A percentile compares a stretch with the other conserved stretches of the same genome.
Evolutionary conservation across 2,888 invertebrate species (phyloP).

Genomic region (Pseudanteris insignis): DNA sequence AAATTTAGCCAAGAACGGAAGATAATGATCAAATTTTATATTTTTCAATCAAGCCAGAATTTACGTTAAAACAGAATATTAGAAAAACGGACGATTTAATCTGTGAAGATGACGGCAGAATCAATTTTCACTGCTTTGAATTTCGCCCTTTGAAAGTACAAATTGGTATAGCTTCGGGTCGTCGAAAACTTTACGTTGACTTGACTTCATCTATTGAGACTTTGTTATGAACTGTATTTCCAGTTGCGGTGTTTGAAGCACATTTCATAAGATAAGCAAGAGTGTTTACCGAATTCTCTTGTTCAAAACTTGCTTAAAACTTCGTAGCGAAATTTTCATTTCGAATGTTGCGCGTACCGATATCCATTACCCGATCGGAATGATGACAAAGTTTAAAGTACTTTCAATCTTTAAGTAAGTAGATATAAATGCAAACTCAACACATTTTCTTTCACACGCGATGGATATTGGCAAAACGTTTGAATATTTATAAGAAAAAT

Average conservation of each 20-base stretch:
- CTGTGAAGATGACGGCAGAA: slow-evolving; percentile 16
- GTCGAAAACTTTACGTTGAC: slow-evolving; percentile 27
- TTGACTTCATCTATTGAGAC: slow-evolving; percentile 33
- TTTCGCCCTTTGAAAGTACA: slow-evolving; percentile 21
- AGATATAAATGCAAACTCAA: no score
- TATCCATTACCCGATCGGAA: slow-evolving; percentile 25
- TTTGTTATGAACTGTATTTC: slow-evolving; percentile 39
- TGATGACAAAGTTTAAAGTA: slow-evolving; percentile 22
- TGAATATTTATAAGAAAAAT: slow-evolving; percentile 13
- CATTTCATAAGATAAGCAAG: slow-evolving; percentile 34
- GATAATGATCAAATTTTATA: no score
- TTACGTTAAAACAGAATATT: neutral
- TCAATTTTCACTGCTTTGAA: slow-evolving; percentile 32
- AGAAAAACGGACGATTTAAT: slow-evolving; percentile 5
- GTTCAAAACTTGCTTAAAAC: slow-evolving; percentile 24
- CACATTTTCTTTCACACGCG: no score
- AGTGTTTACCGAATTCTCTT: slow-evolving; percentile 37
- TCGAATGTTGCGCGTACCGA: slow-evolving; percentile 9
- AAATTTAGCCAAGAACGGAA: no score
- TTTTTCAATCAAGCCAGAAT: no score
- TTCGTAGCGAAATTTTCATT: slow-evolving; percentile 20
- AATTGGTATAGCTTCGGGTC: slow-evolving; percentile 32
- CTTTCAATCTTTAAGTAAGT: neutral
- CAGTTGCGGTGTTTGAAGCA: slow-evolving; percentile 31
- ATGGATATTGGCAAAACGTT: slow-evolving; percentile 15